Base-by-base conservation (phyloP, 2,888 invertebrate species). In the Nephrotoma guestfalica region DNA sequence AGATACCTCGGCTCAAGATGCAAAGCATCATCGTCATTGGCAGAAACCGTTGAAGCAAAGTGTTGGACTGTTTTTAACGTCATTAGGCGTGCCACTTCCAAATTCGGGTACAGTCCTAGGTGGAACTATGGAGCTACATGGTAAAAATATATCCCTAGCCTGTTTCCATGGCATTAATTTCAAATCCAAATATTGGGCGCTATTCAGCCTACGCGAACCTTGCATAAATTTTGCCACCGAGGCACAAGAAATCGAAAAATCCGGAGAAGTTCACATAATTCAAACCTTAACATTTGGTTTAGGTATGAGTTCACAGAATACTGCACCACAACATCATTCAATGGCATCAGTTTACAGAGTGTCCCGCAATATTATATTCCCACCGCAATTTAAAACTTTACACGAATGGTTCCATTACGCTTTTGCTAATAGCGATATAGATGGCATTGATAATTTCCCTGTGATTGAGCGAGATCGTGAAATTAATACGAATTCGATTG, bases 91-190 rank as follows among this genome's bases (percentile, higher is more conserved):
- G 47, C 94, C 95, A 0, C 90, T 95, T 87, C 96, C 96, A 0
- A 93, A 93, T 13, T 93, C 93, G 89, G 94, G 97, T 88, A 96
- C 97, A 41, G 95, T 97, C 13, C 92, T 97, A 0, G 97, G 97
- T 42, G 96, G 97, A 86, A 96, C 97, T 85, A 95, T 98, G 94
- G 95, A 98, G 92, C 92, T 98, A 88, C 95, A 96, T 91, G 96
- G 96, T 57, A 96, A 95, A 88, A 97, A 98, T 91, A 96, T 99
- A 87, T 97, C 98, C 6, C 92, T 99, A 88, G 98, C 98, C 4
- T 99, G 99, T 91, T 99, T 99, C 93, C 98, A 99, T 91, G 99
- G 99, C 47, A 97, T 97, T 90, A 98, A 98, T 92, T 98, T 99
- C 91, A 97, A 98, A 91, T 95, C 97, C 87, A 98, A 98, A 92